Evolutionary conservation across 1,140 invertebrate species (phyloP), one percentile per base, ranked within the genome.

Genomic region (Temnothorax longispinosus): DNA sequence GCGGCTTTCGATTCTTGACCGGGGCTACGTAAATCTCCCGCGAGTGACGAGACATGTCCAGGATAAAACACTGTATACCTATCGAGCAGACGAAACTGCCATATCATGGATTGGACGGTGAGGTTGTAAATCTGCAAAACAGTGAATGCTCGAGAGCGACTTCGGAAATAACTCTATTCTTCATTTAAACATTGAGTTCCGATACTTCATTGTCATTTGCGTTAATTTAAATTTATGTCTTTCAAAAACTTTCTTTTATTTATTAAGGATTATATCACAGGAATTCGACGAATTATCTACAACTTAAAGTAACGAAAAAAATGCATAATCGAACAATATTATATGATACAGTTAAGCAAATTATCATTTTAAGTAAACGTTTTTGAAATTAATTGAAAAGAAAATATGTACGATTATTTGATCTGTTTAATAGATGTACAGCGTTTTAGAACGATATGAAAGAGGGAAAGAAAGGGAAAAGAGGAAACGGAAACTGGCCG

Each of bases 1-100:
- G 67, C 77, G 86, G 76, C 65, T 64, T 80, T 89, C 82, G 87
- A 88, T 88, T 88, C 87, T 88, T 89, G 86, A 18, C 87, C 78
- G 58, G 58, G 54, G 52, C 35, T 56, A 18, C 76, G 87, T 89
- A 88, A 89, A 89, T 89, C 88, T 86, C 47, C 35, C 50, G 58
- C 78, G 67, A 89, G 80, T 91, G 77, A 87, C 84, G 84, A 87
- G 85, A 81, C 52, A 72, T 41, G 69, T 84, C 41, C 69, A 84
- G 69, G 35, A 64, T 80, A 80, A 71, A 80, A 50, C 67, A 64
- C 78, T 52, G 58, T 72, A 74, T 60, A 50, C 27, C 52, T 47
- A 74, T 74, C 69, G 80, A 74, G n/a, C 32, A 60, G 69, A 82
- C 67, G 52, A 82, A 47, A 58, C 67, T 47, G 52, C 54, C 56